Conservation (phyloP, 2,888 invertebrate species). For the Euplexia lucipara region DNA sequence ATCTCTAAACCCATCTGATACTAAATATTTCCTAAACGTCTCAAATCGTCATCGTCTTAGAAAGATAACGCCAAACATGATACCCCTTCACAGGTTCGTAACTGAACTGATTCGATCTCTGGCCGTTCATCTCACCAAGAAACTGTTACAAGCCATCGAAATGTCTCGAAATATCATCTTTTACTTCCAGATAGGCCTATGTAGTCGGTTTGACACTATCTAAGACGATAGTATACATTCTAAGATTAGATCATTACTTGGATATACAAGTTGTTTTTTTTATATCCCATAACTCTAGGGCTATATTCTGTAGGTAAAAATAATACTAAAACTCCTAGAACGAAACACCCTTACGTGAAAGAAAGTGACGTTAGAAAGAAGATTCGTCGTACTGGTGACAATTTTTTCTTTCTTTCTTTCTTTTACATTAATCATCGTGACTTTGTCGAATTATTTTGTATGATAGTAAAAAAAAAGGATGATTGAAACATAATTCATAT, state of each 20-base stretch:
- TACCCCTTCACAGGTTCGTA: constrained; percentile 47
- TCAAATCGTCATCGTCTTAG: constrained; percentile 32
- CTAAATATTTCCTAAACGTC: constrained; percentile 47
- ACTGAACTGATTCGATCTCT: constrained; percentile 58
- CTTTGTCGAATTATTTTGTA: too few relatives aligned
- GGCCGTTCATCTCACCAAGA: constrained; percentile 58
- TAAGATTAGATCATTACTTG: constrained; percentile 19
- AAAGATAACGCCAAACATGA: constrained; percentile 53
- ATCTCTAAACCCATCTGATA: constrained; percentile 17
- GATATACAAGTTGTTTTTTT: too few relatives aligned
- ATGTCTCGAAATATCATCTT: constrained; percentile 50
- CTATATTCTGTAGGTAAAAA: too few relatives aligned
- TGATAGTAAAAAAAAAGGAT: too few relatives aligned
- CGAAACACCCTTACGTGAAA: too few relatives aligned
- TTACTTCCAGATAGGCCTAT: constrained; percentile 29
- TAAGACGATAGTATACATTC: constrained; percentile 17
- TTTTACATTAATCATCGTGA: too few relatives aligned
- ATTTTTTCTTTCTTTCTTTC: too few relatives aligned
- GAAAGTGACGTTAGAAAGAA: too few relatives aligned
- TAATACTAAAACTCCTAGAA: too few relatives aligned
- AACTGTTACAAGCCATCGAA: constrained; percentile 55
- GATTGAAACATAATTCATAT: too few relatives aligned
- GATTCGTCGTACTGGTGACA: too few relatives aligned
- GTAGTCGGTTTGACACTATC: constrained; percentile 29
- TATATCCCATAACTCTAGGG: too few relatives aligned